Conservation (phyloP, 1,140 invertebrate genomes). For the Cotesia vestalis region DNA sequence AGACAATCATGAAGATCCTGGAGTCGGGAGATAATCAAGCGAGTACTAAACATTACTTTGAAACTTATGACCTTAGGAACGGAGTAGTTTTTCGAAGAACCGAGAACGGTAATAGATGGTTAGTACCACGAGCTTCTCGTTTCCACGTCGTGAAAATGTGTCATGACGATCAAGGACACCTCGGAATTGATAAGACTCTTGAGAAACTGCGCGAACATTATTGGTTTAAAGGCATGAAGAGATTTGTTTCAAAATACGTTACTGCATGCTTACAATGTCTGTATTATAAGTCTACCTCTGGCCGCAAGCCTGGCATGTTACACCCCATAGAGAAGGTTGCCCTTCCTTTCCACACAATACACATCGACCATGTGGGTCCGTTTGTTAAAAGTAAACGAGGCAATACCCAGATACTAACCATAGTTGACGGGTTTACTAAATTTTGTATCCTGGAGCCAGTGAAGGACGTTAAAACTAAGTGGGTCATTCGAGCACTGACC, state of each 20-base stretch:
- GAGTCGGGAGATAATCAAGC: slow-evolving; percentile 20
- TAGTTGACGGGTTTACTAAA: slow-evolving; percentile 51
- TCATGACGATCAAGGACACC: slow-evolving; percentile 51
- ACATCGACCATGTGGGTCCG: slow-evolving; percentile 49
- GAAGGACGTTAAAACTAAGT: slow-evolving; percentile 40
- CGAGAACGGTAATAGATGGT: slow-evolving; percentile 41
- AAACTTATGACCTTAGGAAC: slow-evolving; percentile 30
- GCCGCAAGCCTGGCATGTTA: slow-evolving; percentile 35
- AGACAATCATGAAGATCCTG: slow-evolving; percentile 33
- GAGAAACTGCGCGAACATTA: slow-evolving; percentile 44
- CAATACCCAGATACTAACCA: slow-evolving; percentile 42
- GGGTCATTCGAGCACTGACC: slow-evolving; percentile 35
- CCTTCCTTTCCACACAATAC: slow-evolving; percentile 52
- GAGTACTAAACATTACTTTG: slow-evolving; percentile 33
- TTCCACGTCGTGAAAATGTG: slow-evolving; percentile 48
- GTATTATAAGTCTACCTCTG: slow-evolving; percentile 35
- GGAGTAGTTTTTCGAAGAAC: slow-evolving; percentile 44
- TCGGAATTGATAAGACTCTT: slow-evolving; percentile 44
- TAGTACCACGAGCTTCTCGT: slow-evolving; percentile 44
- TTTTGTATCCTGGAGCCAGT: slow-evolving; percentile 48
- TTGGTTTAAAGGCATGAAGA: slow-evolving; percentile 46
- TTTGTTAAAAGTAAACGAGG: slow-evolving; percentile 38
- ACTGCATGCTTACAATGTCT: slow-evolving; percentile 39
- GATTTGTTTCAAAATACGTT: slow-evolving; percentile 41
- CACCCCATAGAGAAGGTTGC: slow-evolving; percentile 47